Evolutionary conservation across 2,113 vertebrate species (phyloP), one percentile per base, ranked within the genome.

Genomic region (Hippocampus barbouri): DNA sequence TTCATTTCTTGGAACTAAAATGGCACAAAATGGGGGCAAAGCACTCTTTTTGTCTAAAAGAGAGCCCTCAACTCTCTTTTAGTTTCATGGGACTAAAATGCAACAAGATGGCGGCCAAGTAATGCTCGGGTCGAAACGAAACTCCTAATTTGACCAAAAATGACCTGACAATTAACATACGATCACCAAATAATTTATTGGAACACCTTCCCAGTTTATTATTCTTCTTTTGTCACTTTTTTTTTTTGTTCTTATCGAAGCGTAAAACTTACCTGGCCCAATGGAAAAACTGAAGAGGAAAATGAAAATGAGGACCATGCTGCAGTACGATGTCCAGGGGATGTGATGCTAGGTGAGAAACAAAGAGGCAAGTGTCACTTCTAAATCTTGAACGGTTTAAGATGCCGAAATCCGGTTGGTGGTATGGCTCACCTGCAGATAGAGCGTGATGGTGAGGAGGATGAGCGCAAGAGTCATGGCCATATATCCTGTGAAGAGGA

Each of bases 311-410:
- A 95, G 86, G 12, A 69, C 84, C 84, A 92, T 91, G 85, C 93
- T 94, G 86, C 91, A 93, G 76, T 94, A 94, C 1, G 93, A 90
- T 81, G 94, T 81, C 94, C 93, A 95, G 16, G 67, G 83, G 54
- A 91, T 74, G 0, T 70, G 49, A 15, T 68, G 83, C 93, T 95
- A 66, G 38, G 68, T 78, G 61, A 66, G 2, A 41, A 23, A 34
- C 47, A 20, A 27, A 11, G 43, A 49, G 10, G 16, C 16, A 27
- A 25, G 41, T 51, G 27, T 54, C 18, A 54, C 61, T 76, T 34
- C 79, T 23, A 2, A 69, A 7, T 38, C 5, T 43, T 68, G 56
- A 59, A 59, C 23, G 23, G 10, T 1, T 27, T 30, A 41, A 18
- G 8, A 66, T 66, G 10, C 25, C 54, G 8, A 38, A 11, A 30